phyloP scores from a whole-genome alignment of 2,888 invertebrate genomes.

The Aplocera efformata region DNA sequence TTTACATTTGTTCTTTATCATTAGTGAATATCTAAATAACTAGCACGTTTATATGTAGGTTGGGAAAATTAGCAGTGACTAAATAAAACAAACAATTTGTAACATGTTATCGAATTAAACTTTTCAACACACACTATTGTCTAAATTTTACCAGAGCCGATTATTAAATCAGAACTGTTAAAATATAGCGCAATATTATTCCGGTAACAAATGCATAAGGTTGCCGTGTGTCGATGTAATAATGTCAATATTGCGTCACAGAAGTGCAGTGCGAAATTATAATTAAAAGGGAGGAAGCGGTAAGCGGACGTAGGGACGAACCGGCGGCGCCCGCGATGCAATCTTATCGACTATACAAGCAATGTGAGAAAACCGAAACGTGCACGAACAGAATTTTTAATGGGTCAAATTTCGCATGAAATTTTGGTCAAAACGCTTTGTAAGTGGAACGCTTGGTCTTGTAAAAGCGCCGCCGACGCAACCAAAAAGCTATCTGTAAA shows the following conservation, averaged over 20 bases:
- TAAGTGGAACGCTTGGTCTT: constrained; percentile 5
- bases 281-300: constrained; percentile 72
- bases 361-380: constrained; percentile 62
- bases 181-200: constrained; percentile 31
- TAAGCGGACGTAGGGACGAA: constrained; percentile 60
- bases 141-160: no score
- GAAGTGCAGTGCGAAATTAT: constrained; percentile 60
- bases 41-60: constrained; percentile 50
- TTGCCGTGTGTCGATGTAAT: constrained; percentile 24
- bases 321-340: constrained; percentile 67
- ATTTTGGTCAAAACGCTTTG: constrained; percentile 27
- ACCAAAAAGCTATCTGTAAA: constrained; percentile 5
- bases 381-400: constrained; percentile 57
- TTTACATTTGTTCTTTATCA: constrained; percentile 54
- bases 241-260: constrained; percentile 35
- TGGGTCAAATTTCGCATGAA: constrained; percentile 49
- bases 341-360: constrained; percentile 50
- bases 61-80: no score
- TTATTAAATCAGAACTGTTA: constrained; percentile 18
- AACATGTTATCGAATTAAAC: no score
- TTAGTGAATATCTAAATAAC: constrained; percentile 60
- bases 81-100: no score
- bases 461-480: constrained; percentile 16
- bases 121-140: constrained; percentile 35
- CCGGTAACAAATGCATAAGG: constrained; percentile 30